A percentile compares a stretch with the other conserved stretches of the same genome.
These are phyloP conservation scores for Thaleichthys pacificus DNA, from an alignment of 2,797 vertebrate genomes.

Conservation along the genomic window DNA sequence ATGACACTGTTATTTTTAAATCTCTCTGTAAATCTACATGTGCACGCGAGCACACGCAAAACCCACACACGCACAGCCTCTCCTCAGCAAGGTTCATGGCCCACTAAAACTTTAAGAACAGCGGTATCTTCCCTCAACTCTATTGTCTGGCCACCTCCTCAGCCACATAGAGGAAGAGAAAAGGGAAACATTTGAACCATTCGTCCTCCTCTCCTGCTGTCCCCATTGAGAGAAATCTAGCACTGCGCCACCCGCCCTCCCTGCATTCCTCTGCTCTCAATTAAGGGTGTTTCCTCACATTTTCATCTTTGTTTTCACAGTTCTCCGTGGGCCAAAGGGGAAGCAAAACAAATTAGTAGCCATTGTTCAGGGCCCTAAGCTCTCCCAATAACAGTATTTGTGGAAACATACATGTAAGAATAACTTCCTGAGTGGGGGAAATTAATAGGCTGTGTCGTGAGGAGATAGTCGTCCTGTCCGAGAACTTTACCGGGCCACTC, in stretches of 20 bases:
- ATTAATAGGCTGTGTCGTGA: constrained; percentile 73
- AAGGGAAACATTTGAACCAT: constrained; percentile 26
- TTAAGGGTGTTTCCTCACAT: constrained; percentile 73
- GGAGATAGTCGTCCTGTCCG: constrained; percentile 54
- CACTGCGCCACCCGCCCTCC: constrained; percentile 36
- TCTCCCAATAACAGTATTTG: constrained; percentile 78
- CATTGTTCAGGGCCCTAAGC: constrained; percentile 68
- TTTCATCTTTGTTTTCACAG: constrained; percentile 80
- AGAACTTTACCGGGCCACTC: neutral
- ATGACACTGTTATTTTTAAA: neutral
- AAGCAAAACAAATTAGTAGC: constrained; percentile 75
- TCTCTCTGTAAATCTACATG: constrained; percentile 1
- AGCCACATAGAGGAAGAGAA: constrained; percentile 2
- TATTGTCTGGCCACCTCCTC: neutral
- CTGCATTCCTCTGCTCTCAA: constrained; percentile 54
- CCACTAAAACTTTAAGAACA: neutral
- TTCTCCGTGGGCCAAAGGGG: constrained; percentile 65
- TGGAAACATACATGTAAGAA: constrained; percentile 87
- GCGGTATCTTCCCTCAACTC: neutral
- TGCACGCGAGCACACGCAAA: constrained; percentile 8
- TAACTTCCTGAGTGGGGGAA: constrained; percentile 85
- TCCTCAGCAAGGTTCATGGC: neutral
- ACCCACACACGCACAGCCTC: constrained; percentile 6
- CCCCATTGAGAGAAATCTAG: constrained; percentile 36
- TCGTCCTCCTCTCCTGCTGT: constrained; percentile 5